Base-by-base conservation (phyloP, 2,113 vertebrate species). In the Entosphenus tridentatus region DNA sequence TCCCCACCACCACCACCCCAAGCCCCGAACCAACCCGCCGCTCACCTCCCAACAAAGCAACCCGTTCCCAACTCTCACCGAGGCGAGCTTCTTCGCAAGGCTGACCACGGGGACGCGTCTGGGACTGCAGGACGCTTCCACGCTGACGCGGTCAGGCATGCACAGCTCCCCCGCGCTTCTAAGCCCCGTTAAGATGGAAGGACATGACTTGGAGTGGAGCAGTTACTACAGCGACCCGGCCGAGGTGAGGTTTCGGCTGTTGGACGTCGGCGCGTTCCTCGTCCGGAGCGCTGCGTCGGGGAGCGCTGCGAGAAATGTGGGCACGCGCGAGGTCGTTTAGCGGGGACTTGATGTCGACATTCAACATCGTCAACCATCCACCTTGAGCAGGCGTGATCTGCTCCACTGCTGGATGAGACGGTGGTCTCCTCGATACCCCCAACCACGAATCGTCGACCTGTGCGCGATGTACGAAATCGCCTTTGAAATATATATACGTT, bases 201-300 rank as follows among this genome's bases (percentile, higher is more conserved):
- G n/a, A 16, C 62, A 65, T 2, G 62, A 65, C n/a, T 16, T 65
- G n/a, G 62, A 65, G n/a, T 65, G 62, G 62, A 65, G 21, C 62
- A 65, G 62, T 21, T 65, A 65, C 62, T 65, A 65, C 62, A 21
- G 62, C n/a, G 62, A 65, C 21, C 62, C 62, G 8, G 21, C n/a
- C 62, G 62, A 65, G 62, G 62, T 65, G 21, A 16, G 62, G 9
- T 9, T 18, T 16, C 62, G 8, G 8, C 8, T n/a, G 9, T n/a
- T 21, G 62, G n/a, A 1, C 58, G 8, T 16, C 62, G 11, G n/a
- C 10, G 62, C 62, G 21, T 2, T 21, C 21, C 9, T n/a, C 10
- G 21, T 9, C 7, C 8, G 13, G 13, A 62, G 13, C 16, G 16
- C 58, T 62, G 16, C 58, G 13, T 3, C 21, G 21, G 21, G 21